phyloP scores from a whole-genome alignment of 2,797 vertebrate genomes.

The Dermochelys coriacea region DNA sequence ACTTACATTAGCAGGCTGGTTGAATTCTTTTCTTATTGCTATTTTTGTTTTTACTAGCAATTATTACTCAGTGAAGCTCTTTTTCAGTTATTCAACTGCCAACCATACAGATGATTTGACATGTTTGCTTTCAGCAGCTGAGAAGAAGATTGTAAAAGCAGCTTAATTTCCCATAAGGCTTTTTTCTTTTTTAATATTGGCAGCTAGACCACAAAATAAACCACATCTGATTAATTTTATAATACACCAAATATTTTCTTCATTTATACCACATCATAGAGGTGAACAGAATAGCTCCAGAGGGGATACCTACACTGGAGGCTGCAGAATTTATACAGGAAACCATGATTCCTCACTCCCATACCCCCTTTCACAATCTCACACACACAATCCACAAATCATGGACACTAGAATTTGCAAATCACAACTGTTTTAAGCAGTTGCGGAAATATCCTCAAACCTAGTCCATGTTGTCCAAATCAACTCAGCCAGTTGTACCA shows the following conservation, averaged over 20 bases:
- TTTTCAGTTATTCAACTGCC: background rate
- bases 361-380: background rate
- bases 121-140: background rate
- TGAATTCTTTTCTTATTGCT: background rate
- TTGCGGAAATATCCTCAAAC: background rate
- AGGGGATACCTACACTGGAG: background rate
- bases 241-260: background rate
- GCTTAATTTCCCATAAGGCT: background rate
- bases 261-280: background rate
- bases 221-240: background rate
- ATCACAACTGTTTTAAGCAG: background rate
- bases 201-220: background rate
- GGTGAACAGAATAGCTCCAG: background rate
- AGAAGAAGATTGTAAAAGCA: background rate
- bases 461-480: background rate
- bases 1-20: background rate
- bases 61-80: background rate
- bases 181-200: background rate
- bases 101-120: background rate
- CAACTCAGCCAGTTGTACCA: background rate
- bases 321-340: background rate
- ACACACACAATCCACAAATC: background rate
- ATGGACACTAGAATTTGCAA: background rate
- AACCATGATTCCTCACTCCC: background rate
- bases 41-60: background rate